These are phyloP conservation scores for Dryococelus australis DNA, from an alignment of 2,888 invertebrate species.

Conservation along the genomic window DNA sequence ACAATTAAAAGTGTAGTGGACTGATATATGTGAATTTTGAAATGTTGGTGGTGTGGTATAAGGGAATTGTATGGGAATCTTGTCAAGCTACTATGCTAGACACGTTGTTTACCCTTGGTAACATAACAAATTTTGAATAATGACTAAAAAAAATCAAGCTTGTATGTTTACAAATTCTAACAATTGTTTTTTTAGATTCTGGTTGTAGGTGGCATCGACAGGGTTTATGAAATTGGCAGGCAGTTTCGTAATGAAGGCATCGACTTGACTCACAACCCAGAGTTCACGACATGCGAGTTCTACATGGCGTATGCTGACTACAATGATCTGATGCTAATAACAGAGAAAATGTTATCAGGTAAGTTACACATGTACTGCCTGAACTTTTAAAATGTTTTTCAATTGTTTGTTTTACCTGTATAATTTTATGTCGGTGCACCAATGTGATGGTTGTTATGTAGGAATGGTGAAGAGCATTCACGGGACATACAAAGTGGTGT, in stretches of 20 bases:
- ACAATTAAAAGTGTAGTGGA: too few species aligned
- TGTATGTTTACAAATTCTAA: too few species aligned
- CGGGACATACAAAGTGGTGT: constrained; percentile 86
- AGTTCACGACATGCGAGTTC: constrained; percentile 99
- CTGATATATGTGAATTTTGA: too few species aligned
- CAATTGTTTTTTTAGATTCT: constrained; percentile 71
- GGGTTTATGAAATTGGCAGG: constrained; percentile 90
- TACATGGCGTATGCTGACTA: constrained; percentile 99
- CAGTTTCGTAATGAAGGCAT: constrained; percentile 99
- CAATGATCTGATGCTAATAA: constrained; percentile 90
- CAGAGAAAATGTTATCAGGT: constrained; percentile 89
- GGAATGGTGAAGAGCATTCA: constrained; percentile 93
- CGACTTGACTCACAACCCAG: constrained; percentile 98
- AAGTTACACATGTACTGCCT: constrained; percentile 35
- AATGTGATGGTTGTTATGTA: constrained; percentile 49
- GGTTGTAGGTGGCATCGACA: constrained; percentile 96
- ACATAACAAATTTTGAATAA: too few species aligned
- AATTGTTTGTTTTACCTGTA: not conserved
- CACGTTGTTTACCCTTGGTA: too few species aligned
- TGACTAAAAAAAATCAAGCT: too few species aligned
- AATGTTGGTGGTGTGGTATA: too few species aligned
- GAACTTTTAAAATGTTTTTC: not conserved
- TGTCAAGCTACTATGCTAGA: too few species aligned
- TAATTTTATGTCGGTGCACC: not conserved
- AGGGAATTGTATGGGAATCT: too few species aligned